Conservation (phyloP, 2,888 invertebrate species). For the Marasmarcha lunaedactyla region DNA sequence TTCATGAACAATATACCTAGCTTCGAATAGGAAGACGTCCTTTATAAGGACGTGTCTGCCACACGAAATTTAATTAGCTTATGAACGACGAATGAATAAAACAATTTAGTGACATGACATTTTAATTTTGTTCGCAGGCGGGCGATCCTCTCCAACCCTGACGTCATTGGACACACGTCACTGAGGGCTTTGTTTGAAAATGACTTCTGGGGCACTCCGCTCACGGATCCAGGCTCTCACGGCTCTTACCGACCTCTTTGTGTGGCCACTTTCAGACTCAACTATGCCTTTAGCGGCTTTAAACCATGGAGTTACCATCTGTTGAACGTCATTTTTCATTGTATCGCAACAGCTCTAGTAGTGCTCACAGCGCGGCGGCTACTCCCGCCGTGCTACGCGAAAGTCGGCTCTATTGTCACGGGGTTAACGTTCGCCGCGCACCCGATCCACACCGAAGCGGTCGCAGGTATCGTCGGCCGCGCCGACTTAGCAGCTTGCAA, state of each 20-base stretch:
- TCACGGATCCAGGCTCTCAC: conserved; percentile 93
- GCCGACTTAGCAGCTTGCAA: conserved; percentile 94
- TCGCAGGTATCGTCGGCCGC: conserved; percentile 94
- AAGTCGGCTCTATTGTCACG: conserved; percentile 79
- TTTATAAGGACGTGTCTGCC: no score
- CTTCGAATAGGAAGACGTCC: no score
- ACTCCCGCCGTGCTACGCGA: conserved; percentile 72
- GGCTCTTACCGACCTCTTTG: conserved; percentile 96
- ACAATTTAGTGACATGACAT: no score
- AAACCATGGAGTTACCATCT: conserved; percentile 88
- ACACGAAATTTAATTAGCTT: no score
- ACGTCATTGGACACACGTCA: conserved; percentile 87
- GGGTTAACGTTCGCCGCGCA: conserved; percentile 93
- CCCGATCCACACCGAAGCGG: conserved; percentile 97
- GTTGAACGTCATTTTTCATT: conserved; percentile 88
- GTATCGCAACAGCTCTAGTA: conserved; percentile 85
- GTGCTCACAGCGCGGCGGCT: conserved; percentile 80
- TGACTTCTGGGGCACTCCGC: conserved; percentile 98
- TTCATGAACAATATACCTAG: no score
- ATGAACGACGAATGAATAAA: no score
- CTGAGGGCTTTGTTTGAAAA: conserved; percentile 86
- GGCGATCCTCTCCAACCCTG: conserved; percentile 94
- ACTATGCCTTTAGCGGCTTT: conserved; percentile 82
- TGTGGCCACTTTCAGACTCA: conserved; percentile 88
- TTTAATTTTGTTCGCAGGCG: conserved; percentile 74